These are phyloP conservation scores for Notodonta dromedarius DNA, from an alignment of 2,888 invertebrate species.

Conservation along the genomic window DNA sequence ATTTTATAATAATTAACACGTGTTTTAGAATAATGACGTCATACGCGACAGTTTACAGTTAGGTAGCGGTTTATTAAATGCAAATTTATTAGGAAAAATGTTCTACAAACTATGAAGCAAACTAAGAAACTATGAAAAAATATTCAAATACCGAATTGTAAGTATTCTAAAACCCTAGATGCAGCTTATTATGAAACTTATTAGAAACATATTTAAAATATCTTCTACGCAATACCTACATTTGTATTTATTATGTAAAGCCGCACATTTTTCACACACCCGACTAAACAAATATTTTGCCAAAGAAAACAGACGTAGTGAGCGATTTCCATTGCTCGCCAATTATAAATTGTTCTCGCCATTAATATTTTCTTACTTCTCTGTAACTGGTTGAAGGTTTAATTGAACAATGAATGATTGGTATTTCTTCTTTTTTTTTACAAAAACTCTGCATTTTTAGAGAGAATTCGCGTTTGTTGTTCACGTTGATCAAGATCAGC, in stretches of 20 bases:
- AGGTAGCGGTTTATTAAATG: no score
- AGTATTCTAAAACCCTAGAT: no score
- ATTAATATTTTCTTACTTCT: conserved; percentile 25
- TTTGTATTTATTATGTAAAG: neutral
- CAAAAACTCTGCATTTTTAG: neutral
- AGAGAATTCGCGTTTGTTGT: neutral
- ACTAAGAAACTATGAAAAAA: no score
- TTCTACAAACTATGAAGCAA: no score
- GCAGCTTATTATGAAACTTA: no score
- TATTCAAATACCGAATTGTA: no score
- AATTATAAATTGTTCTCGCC: conserved; percentile 27
- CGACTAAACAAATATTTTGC: conserved; percentile 12
- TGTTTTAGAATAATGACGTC: no score
- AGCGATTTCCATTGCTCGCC: conserved; percentile 14
- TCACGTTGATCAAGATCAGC: neutral
- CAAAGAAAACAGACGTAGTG: conserved; percentile 14
- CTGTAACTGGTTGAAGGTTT: conserved; percentile 21
- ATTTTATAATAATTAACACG: no score
- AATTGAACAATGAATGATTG: conserved; percentile 26
- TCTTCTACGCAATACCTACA: no score
- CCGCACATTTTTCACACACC: neutral
- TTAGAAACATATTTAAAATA: no score
- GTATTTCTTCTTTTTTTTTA: neutral
- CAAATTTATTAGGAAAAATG: no score
- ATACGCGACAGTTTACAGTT: no score